Percentiles rank a stretch among this genome's conserved stretches.
Evolutionary conservation across 2,888 invertebrate species (phyloP).

Genomic region (Machimus rusticus): DNA sequence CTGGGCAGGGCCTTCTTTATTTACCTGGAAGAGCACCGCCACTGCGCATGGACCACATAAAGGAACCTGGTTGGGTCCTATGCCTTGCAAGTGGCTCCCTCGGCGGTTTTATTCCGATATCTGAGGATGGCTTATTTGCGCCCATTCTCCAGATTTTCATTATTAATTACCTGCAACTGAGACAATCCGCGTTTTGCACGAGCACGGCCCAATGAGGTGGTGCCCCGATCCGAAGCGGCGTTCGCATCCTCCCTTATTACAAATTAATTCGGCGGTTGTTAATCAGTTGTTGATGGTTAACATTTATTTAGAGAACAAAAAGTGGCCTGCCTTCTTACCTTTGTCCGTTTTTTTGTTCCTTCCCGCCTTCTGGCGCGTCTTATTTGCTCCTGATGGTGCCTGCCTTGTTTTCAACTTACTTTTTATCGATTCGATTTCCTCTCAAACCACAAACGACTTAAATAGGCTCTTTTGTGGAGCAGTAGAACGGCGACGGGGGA

Average conservation of each 20-base stretch:
- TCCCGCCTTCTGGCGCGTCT: background rate
- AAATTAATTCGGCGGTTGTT: slow-evolving; percentile 47
- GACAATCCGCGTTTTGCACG: slow-evolving; percentile 5
- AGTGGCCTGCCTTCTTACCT: background rate
- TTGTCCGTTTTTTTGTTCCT: background rate
- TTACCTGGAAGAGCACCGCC: background rate
- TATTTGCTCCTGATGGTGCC: background rate
- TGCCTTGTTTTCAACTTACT: background rate
- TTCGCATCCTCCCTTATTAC: slow-evolving; percentile 6
- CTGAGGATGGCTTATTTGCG: background rate
- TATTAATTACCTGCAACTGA: slow-evolving; percentile 12
- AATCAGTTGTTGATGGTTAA: slow-evolving; percentile 47
- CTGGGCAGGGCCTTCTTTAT: background rate
- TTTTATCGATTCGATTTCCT: background rate
- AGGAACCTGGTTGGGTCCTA: background rate
- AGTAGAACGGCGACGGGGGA: background rate
- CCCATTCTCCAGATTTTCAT: slow-evolving; percentile 2
- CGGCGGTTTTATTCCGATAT: background rate
- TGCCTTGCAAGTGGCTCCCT: background rate
- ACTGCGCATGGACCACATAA: background rate
- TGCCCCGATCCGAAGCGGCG: background rate
- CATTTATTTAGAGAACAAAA: slow-evolving; percentile 42
- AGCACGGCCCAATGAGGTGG: background rate
- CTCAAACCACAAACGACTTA: background rate
- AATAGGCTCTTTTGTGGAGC: background rate